Base-by-base conservation (phyloP, 2,797 vertebrate species). In the Margarornis squamiger region DNA sequence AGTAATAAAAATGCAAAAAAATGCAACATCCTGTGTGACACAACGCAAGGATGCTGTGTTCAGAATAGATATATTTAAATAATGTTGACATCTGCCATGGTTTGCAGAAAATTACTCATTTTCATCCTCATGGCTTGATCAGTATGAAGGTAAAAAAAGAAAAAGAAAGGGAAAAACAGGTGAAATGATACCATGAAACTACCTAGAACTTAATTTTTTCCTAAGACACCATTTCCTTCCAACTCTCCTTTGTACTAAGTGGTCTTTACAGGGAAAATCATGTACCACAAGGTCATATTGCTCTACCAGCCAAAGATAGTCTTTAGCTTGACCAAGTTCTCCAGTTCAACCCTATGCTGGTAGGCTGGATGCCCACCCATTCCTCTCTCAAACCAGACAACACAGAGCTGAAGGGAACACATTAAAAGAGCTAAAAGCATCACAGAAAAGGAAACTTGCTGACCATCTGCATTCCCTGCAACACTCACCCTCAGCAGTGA, bases 241-340 rank as follows among this genome's bases (percentile, higher is more conserved):
- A 80, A 21, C 6, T 13, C 22, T 51, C 36, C 9, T 75, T n/a
- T 32, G 6, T 4, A 70, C 13, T 9, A 7, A 26, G 9, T 16
- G 9, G 21, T 38, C 3, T 57, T 91, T 55, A 19, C 22, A 17
- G n/a, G 22, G 29, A 62, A 90, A 76, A 39, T 17, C 15, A 14
- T 0, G 0, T 21, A 43, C 14, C n/a, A 14, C 1, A 1, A 74
- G 8, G 45, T 59, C 36, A 38, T 7, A n/a, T 3, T 46, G 38
- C 30, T 70, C 74, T 9, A 26, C 48, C 62, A 67, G 55, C 6
- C 29, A 62, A 70, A 1, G 2, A 32, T 34, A 71, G 48, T 6
- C 29, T 76, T 58, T 2, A 75, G 27, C 29, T 36, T 58, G 58
- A 91, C 22, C 45, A 81, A 30, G 12, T 29, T 24, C 54, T 72